These are phyloP conservation scores for Antheraea pernyi DNA, from an alignment of 1,140 invertebrate species.

Conservation along the genomic window DNA sequence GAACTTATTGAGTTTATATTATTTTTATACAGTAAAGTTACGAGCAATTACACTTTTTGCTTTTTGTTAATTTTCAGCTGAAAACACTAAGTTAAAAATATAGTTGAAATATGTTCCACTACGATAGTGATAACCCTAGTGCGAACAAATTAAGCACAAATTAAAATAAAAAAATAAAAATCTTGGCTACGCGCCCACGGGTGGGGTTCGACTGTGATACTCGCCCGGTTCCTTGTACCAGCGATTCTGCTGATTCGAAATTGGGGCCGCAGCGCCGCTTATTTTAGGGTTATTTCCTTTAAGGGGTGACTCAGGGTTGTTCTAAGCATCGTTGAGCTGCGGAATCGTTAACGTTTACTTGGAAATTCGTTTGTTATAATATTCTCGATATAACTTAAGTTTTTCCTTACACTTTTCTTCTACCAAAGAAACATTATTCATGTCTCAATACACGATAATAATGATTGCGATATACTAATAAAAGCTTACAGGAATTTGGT, in stretches of 20 bases:
- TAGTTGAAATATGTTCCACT: no score
- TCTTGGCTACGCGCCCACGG: slow-evolving; percentile 21
- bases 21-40: no score
- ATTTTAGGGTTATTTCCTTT: slow-evolving; percentile 20
- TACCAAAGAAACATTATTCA: no score
- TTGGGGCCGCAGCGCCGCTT: slow-evolving; percentile 16
- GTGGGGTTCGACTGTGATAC: slow-evolving; percentile 16
- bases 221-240: slow-evolving; percentile 11
- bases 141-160: neutral
- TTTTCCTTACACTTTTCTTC: no score
- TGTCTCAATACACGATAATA: no score
- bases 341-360: slow-evolving; percentile 17
- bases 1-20: no score
- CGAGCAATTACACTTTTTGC: no score
- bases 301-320: slow-evolving; percentile 21
- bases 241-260: slow-evolving; percentile 19
- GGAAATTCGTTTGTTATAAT: neutral
- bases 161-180: neutral
- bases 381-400: neutral
- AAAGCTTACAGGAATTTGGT: no score
- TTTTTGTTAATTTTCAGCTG: no score
- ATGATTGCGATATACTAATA: no score
- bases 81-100: no score
- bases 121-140: neutral
- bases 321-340: slow-evolving; percentile 20